Evolutionary conservation across 1,140 invertebrate species (phyloP).

Genomic region (Copidosoma floridanum): DNA sequence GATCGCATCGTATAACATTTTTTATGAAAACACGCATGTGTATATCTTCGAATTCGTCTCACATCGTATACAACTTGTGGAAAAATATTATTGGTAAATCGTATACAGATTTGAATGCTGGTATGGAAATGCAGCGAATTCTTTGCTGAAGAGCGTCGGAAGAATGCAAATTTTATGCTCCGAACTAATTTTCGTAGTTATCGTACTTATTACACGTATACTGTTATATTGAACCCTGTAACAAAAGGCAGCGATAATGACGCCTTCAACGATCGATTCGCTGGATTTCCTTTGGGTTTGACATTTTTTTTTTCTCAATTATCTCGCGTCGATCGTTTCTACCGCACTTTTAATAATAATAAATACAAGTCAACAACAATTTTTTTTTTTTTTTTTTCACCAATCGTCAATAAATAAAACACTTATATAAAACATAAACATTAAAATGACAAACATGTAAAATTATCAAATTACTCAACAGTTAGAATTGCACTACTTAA

Average conservation of each 20-base stretch:
- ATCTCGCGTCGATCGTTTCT: background rate
- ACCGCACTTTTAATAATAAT: too few species aligned
- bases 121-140: constrained; percentile 11
- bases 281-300: constrained; percentile 8
- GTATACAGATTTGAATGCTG: too few species aligned
- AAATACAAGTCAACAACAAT: too few species aligned
- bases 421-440: background rate
- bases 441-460: background rate
- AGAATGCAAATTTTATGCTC: constrained; percentile 2
- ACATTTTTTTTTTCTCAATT: background rate
- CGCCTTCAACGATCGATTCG: constrained; percentile 14
- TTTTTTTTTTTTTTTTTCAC: background rate
- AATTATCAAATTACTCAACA: background rate
- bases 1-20: constrained; percentile 40
- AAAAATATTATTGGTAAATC: constrained; percentile 18
- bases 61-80: background rate
- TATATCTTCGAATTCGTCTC: background rate
- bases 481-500: constrained; percentile 15
- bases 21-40: too few species aligned
- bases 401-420: constrained; percentile 7
- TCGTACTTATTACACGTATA: constrained; percentile 15
- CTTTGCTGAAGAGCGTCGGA: constrained; percentile 4
- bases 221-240: constrained; percentile 26
- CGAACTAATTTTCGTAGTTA: constrained; percentile 6
- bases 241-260: constrained; percentile 24